A percentile compares a stretch with the other conserved stretches of the same genome.
Evolutionary conservation across 2,797 vertebrate species (phyloP).

Genomic region (Rhinichthys osculus): DNA sequence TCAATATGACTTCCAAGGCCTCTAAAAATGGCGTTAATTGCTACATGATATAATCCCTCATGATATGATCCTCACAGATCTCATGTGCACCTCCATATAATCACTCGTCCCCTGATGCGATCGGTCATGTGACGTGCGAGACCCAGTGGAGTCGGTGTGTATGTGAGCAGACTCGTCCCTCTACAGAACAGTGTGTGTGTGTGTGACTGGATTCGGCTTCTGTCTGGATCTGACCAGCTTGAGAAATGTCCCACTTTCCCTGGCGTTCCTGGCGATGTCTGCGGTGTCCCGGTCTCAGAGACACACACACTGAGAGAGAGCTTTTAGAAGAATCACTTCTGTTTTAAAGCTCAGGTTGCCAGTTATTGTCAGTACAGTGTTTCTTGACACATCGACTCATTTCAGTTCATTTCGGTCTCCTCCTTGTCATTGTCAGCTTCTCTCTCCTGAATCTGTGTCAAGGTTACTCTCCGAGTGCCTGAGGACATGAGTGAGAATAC

Average conservation of each 20-base stretch:
- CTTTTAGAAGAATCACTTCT: neutral
- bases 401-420: neutral
- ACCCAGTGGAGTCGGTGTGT: neutral
- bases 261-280: neutral
- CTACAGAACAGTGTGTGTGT: neutral
- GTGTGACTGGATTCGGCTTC: neutral
- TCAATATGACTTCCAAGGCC: neutral
- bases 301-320: neutral
- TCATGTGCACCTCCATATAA: neutral
- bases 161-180: neutral
- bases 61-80: no score
- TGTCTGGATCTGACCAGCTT: conserved; percentile 1
- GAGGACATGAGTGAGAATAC: neutral
- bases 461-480: conserved; percentile 58
- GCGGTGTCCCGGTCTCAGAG: neutral
- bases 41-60: neutral
- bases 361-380: neutral
- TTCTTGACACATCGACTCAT: neutral
- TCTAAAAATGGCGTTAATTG: neutral
- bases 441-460: conserved; percentile 60
- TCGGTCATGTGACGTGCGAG: neutral
- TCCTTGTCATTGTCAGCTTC: conserved; percentile 22
- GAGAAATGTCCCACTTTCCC: conserved; percentile 3
- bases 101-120: no score
- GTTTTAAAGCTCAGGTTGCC: neutral